These are phyloP conservation scores for Canis aureus DNA, from an alignment of 2,113 vertebrate species.

Conservation along the genomic window DNA sequence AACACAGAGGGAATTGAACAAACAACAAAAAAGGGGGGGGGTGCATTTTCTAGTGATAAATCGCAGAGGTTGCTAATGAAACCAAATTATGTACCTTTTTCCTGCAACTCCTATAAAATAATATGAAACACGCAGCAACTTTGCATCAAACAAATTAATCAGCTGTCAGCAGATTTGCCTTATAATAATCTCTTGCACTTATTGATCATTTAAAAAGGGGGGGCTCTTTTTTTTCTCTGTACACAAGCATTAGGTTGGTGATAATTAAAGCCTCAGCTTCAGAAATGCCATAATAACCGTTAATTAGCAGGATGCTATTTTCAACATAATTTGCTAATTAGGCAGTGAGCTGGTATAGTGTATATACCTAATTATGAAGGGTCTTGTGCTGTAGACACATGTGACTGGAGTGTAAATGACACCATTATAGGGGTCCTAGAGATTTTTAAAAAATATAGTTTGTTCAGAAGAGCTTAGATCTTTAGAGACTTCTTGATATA, in stretches of 20 bases:
- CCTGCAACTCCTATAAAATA: slow-evolving; percentile 94
- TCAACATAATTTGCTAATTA: slow-evolving; percentile 99
- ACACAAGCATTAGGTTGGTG: slow-evolving; percentile 94
- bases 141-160: slow-evolving; percentile 95
- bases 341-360: slow-evolving; percentile 93
- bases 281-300: slow-evolving; percentile 99
- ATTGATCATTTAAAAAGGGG: slow-evolving; percentile 91
- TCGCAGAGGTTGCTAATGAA: slow-evolving; percentile 95
- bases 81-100: slow-evolving; percentile 94
- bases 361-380: slow-evolving; percentile 96
- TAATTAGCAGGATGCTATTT: slow-evolving; percentile 99
- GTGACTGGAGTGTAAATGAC: slow-evolving; percentile 96
- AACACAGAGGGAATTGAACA: slow-evolving; percentile 93
- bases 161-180: slow-evolving; percentile 90
- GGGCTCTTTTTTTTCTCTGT: slow-evolving; percentile 81
- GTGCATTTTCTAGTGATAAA: slow-evolving; percentile 90
- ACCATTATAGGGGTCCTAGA: slow-evolving; percentile 91
- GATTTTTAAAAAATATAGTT: slow-evolving; percentile 87
- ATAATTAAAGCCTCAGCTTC: slow-evolving; percentile 99
- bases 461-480: slow-evolving; percentile 84
- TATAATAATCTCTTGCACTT: slow-evolving; percentile 93
- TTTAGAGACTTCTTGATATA: slow-evolving; percentile 69
- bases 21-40: slow-evolving; percentile 88
- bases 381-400: slow-evolving; percentile 92
- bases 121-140: slow-evolving; percentile 93